Conservation (phyloP, 92 coral and sea anemone genomes). For the Parazoanthus swiftii region DNA sequence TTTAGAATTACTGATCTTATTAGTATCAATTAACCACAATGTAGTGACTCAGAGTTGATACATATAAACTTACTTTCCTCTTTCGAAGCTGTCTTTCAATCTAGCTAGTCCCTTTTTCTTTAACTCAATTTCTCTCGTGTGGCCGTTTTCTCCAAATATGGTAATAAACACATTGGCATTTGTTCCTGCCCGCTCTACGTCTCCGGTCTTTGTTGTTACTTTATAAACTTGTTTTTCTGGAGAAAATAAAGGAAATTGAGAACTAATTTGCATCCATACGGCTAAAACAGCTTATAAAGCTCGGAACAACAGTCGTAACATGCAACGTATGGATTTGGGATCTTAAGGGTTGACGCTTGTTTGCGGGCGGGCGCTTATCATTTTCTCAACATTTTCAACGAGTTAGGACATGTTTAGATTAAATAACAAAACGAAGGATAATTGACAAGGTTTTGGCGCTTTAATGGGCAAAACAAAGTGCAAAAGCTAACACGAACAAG, state of each 20-base stretch:
- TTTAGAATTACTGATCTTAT: background rate
- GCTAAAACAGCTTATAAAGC: background rate
- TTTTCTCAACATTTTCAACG: too few species aligned
- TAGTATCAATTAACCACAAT: background rate
- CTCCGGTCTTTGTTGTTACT: conserved; percentile 35
- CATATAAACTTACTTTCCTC: conserved; percentile 13
- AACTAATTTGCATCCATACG: background rate
- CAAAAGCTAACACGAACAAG: too few species aligned
- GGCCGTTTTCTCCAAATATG: conserved; percentile 37
- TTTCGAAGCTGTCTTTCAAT: conserved; percentile 1
- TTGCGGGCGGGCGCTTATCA: too few species aligned
- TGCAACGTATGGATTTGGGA: too few species aligned
- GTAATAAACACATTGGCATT: conserved; percentile 24
- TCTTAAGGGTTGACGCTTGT: too few species aligned
- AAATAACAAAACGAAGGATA: too few species aligned
- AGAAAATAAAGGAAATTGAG: background rate
- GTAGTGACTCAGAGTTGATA: background rate
- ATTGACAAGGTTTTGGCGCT: too few species aligned
- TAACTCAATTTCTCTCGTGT: background rate
- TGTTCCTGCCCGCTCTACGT: background rate
- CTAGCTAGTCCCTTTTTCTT: background rate
- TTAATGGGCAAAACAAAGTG: too few species aligned
- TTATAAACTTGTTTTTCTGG: background rate
- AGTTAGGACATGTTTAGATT: too few species aligned
- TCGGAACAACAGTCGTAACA: background rate